phyloP scores from a whole-genome alignment of 1,140 invertebrate genomes.

The Sitophilus oryzae region DNA sequence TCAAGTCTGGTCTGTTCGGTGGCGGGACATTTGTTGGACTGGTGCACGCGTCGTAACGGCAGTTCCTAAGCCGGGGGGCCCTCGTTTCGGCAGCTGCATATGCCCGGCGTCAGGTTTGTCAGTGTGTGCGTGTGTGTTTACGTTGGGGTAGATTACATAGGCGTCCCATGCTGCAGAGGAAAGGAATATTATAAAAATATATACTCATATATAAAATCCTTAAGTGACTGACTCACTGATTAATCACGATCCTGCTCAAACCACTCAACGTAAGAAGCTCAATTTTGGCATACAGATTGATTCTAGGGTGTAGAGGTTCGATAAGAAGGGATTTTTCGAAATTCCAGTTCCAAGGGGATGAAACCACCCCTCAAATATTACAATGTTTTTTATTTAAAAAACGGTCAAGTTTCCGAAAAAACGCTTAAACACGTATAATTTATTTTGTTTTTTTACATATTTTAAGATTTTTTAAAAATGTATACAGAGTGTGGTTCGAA shows the following conservation, averaged over 20 bases:
- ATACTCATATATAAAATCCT: not conserved
- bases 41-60: conserved; percentile 39
- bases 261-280: not conserved
- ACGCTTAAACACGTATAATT: no score
- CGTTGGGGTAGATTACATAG: conserved; percentile 38
- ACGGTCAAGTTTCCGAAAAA: no score
- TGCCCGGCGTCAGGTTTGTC: conserved; percentile 39
- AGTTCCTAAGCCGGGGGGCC: conserved; percentile 22
- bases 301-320: no score
- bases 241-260: not conserved
- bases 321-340: no score
- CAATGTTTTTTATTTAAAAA: no score
- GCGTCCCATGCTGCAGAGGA: conserved; percentile 22
- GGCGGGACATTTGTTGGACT: conserved; percentile 32
- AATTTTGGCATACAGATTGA: not conserved
- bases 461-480: no score
- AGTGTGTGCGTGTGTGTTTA: conserved; percentile 29
- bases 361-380: no score
- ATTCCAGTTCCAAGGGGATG: no score
- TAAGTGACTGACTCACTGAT: not conserved
- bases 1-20: conserved; percentile 22
- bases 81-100: conserved; percentile 38
- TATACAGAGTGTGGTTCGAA: no score
- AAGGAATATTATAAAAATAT: conserved; percentile 5
- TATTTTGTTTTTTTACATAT: no score